Base-by-base conservation (phyloP, 2,888 invertebrate genomes). In the Antheraea assamensis region DNA sequence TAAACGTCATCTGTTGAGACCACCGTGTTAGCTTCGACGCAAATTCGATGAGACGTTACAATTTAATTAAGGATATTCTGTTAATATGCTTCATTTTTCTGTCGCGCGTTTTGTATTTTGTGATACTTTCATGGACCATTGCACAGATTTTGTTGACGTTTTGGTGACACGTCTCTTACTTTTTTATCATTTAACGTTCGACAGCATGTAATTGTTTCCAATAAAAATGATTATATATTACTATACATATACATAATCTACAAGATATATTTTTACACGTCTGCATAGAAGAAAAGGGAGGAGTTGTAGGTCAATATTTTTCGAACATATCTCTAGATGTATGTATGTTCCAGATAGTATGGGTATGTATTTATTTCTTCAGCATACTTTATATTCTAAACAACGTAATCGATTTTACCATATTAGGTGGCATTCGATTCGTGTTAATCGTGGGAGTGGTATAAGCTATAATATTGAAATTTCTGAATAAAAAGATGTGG, bases 41-140 rank as follows among this genome's bases (percentile, higher is more conserved):
- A 89, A 89, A 92, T 92, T 92, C 92, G 92, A 90, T 93, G 88
- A 90, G 88, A 91, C 92, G 93, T 91, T 90, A 93, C 91, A 93
- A 91, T 94, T 94, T 93, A 93, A 94, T 94, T 92, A 90, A 90
- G 86, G 82, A 78, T 78, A 75, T 78, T 79, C 82, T 85, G 78
- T 86, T 90, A 90, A 92, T 91, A 86, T 88, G 89, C 87, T 81
- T 88, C 87, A 87, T 86, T 80, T 17, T 66, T 66, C 13, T 78
- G 76, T 74, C 77, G 72, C 78, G 77, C 80, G 81, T 77, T 84
- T 81, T 79, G 80, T 77, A 76, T 75, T 78, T 79, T 74, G 78
- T 75, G 75, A 78, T 58, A 68, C 75, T 77, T 83, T 89, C 82
- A 88, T 88, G 87, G 83, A 77, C 83, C 83, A 87, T 83, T 88